Percentiles rank a stretch among this genome's conserved stretches.
Evolutionary conservation across 2,797 vertebrate genomes (phyloP).

Genomic region (Sebastiscus tertius): DNA sequence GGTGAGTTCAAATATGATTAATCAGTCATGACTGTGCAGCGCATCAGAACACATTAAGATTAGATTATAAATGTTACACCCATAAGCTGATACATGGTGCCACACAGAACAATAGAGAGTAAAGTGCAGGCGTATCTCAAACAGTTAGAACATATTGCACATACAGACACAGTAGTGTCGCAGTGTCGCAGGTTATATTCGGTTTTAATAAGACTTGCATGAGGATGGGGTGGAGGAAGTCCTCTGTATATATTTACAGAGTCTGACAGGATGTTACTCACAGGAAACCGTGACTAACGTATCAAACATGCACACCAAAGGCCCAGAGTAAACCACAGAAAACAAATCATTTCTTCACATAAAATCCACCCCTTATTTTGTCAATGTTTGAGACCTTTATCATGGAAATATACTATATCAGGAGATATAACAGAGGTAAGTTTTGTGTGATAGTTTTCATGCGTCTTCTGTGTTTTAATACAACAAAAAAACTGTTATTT

Average conservation of each 20-base stretch:
- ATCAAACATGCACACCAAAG: background rate
- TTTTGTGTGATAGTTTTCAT: background rate
- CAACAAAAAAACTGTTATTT: background rate
- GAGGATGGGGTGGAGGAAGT: background rate
- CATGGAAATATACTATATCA: background rate
- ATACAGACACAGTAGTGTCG: background rate
- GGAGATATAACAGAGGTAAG: background rate
- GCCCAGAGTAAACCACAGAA: background rate
- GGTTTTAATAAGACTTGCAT: background rate
- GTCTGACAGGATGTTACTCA: slow-evolving; percentile 12
- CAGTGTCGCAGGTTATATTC: background rate
- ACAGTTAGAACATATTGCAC: slow-evolving; percentile 31
- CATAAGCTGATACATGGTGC: background rate
- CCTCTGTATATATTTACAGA: background rate
- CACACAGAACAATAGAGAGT: background rate
- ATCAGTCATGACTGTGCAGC: background rate
- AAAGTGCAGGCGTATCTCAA: slow-evolving; percentile 30
- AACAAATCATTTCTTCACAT: background rate
- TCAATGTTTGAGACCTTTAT: background rate
- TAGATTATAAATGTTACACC: slow-evolving; percentile 18
- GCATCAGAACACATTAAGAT: slow-evolving; percentile 16
- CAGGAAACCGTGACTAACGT: background rate
- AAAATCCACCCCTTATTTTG: background rate
- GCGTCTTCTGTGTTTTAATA: background rate
- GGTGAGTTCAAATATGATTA: background rate